Evolutionary conservation across 2,113 vertebrate genomes (phyloP), one percentile per base, ranked within the genome.

Genomic region (Cynopterus brachyotis): DNA sequence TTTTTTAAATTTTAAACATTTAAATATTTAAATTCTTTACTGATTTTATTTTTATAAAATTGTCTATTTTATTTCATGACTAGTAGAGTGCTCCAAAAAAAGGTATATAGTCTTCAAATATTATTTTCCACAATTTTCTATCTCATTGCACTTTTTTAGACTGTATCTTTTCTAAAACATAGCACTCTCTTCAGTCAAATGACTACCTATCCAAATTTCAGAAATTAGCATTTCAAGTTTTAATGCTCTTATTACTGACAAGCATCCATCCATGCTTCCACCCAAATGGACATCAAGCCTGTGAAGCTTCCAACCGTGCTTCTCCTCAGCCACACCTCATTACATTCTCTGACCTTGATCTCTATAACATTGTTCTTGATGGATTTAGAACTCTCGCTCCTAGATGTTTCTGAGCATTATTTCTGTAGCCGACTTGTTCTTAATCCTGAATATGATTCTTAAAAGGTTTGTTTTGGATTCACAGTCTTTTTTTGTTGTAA

Each of bases 201-300:
- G 42, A 73, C 9, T 6, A 81, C 13, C 17, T 5, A 75, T 50
- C 20, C 40, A 72, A 19, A 73, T 22, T 30, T 72, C 10, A 76
- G 30, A 95, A 91, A 95, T 75, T n/a, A 96, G 28, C 30, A 66
- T 62, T 92, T 91, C 70, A 78, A 42, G 37, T 79, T 62, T 35
- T 78, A 82, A 72, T 73, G 86, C 3, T 55, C 2, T 69, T 72
- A 9, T 82, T 72, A 50, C 50, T 92, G 42, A 89, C 57, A 86
- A 78, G 11, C 55, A 62, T 93, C 47, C 93, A 15, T 72, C 72
- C 57, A 15, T 15, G 45, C 9, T 89, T 82, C 81, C 20, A 79
- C 30, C 12, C 40, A 62, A 86, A 69, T 50, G 73, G 72, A 42
- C 66, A 13, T 62, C 26, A 67, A 67, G 20, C 62, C 10, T 47